Percentiles rank a stretch among this genome's conserved stretches.
phyloP scores from a whole-genome alignment of 1,140 invertebrate species.

The Drosophila bipectinata region DNA sequence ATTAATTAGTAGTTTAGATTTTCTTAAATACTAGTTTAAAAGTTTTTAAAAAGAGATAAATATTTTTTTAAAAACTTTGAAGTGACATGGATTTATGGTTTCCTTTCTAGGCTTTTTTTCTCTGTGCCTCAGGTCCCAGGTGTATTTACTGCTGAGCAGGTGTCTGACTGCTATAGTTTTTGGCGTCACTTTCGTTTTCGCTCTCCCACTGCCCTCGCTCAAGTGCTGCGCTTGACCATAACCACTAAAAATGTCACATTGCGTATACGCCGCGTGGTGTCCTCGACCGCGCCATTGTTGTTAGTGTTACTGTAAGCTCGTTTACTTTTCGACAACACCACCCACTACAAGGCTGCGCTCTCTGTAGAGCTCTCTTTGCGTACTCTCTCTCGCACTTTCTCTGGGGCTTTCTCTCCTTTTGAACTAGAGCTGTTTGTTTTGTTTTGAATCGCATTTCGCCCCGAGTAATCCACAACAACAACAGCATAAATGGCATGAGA shows the following conservation, averaged over 20 bases:
- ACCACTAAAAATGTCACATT: slow-evolving; percentile 81
- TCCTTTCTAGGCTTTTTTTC: neutral
- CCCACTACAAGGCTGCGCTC: slow-evolving; percentile 45
- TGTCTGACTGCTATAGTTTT: slow-evolving; percentile 59
- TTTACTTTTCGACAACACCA: slow-evolving; percentile 39
- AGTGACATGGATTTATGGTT: no score
- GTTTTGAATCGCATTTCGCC: slow-evolving; percentile 69
- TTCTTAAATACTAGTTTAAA: no score
- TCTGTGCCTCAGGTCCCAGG: neutral
- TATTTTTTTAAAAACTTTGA: no score
- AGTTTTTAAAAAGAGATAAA: no score
- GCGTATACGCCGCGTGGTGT: slow-evolving; percentile 79
- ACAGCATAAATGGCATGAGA: slow-evolving; percentile 1
- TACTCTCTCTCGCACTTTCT: slow-evolving; percentile 11
- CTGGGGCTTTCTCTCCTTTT: slow-evolving; percentile 26
- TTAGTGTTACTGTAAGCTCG: slow-evolving; percentile 52
- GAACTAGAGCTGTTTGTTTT: slow-evolving; percentile 67
- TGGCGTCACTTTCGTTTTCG: slow-evolving; percentile 67
- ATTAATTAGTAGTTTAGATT: neutral
- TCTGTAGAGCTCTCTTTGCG: neutral
- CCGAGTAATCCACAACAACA: slow-evolving; percentile 14
- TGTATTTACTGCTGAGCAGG: slow-evolving; percentile 41
- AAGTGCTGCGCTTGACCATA: slow-evolving; percentile 79
- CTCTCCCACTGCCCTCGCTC: slow-evolving; percentile 63
- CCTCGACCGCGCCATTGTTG: slow-evolving; percentile 56